phyloP scores from a whole-genome alignment of 2,797 vertebrate species.

The Carcharodon carcharias region DNA sequence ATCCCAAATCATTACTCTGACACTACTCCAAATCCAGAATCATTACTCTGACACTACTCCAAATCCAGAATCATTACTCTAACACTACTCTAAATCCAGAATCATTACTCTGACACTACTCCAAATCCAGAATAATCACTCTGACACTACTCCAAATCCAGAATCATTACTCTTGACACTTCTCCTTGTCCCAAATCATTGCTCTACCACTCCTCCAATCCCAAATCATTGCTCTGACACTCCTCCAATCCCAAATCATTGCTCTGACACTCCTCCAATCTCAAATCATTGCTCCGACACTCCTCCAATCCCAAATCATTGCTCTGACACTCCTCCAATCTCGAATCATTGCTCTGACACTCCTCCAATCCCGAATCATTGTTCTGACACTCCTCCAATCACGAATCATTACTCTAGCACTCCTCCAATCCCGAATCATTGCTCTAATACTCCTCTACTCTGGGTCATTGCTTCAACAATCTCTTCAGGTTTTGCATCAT shows the following conservation, averaged over 20 bases:
- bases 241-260: neutral
- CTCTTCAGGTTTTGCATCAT: neutral
- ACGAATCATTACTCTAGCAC: neutral
- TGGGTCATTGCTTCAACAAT: neutral
- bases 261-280: neutral
- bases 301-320: neutral
- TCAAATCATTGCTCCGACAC: neutral
- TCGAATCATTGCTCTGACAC: neutral
- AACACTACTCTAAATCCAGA: too few relatives aligned
- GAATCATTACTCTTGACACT: neutral
- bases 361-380: neutral
- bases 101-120: neutral
- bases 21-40: neutral
- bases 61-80: too few relatives aligned
- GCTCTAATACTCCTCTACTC: neutral
- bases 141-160: neutral
- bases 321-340: neutral
- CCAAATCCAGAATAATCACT: neutral
- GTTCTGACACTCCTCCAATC: neutral
- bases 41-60: neutral
- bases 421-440: neutral
- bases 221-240: neutral
- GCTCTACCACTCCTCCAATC: neutral
- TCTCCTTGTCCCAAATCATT: neutral
- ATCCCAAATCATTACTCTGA: neutral